These are phyloP conservation scores for Nixonia krombeini DNA, from an alignment of 1,140 invertebrate genomes.

Conservation along the genomic window DNA sequence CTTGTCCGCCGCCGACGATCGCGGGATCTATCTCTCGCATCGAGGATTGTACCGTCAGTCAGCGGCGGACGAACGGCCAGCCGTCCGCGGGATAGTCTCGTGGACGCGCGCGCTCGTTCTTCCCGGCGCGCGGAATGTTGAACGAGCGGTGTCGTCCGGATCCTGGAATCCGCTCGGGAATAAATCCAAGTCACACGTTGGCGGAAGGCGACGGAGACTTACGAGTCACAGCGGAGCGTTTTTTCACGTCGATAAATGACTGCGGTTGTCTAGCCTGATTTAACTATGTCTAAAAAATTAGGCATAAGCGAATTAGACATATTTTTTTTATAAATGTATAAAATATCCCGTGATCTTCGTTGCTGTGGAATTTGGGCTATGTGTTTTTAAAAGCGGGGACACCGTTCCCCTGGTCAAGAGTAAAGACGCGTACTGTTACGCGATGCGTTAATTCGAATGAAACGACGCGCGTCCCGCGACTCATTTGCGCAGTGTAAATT, in stretches of 20 bases:
- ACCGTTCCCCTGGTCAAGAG: too few species aligned
- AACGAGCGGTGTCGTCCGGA: constrained; percentile 12
- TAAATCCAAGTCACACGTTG: constrained; percentile 35
- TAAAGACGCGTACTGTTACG: too few species aligned
- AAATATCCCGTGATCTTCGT: too few species aligned
- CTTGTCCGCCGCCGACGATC: constrained; percentile 30
- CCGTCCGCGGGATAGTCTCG: constrained; percentile 4
- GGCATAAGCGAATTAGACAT: too few species aligned
- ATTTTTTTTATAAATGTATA: too few species aligned
- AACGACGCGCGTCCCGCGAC: constrained; percentile 1
- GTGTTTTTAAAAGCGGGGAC: too few species aligned
- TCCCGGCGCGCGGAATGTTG: neutral
- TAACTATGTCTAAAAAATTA: too few species aligned
- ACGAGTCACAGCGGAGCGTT: constrained; percentile 13
- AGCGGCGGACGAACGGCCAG: constrained; percentile 25
- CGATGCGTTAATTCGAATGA: too few species aligned
- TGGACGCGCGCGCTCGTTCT: neutral
- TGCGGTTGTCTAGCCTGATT: too few species aligned
- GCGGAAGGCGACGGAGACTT: constrained; percentile 16
- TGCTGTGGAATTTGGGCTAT: too few species aligned
- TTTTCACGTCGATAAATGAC: too few species aligned
- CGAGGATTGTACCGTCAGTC: constrained; percentile 68
- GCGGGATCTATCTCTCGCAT: constrained; percentile 54
- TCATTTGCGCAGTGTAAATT: constrained; percentile 27
- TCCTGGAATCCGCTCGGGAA: too few species aligned